phyloP scores from a whole-genome alignment of 2,888 invertebrate species.

The Psylliodes chrysocephalus region DNA sequence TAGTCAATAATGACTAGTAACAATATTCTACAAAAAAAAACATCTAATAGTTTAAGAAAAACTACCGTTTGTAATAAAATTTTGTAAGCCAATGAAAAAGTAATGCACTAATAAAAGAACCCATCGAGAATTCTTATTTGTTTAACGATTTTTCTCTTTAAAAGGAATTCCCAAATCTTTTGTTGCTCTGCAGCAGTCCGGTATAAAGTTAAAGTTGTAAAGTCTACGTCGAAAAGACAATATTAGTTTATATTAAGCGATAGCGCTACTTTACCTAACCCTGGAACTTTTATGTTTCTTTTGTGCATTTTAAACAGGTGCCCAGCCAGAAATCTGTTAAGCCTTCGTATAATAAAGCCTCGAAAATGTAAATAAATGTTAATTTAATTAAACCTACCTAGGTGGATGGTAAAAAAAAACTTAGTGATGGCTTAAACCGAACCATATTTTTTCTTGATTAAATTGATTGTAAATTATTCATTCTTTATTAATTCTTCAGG shows the following conservation, averaged over 20 bases:
- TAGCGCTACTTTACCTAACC: conserved; percentile 24
- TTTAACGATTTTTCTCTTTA: conserved; percentile 1
- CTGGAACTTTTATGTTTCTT: conserved; percentile 35
- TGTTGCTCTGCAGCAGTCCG: not conserved
- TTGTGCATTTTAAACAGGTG: conserved; percentile 41
- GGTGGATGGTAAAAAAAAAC: conserved; percentile 48
- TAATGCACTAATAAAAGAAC: not conserved
- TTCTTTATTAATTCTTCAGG: not conserved
- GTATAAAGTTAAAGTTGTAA: conserved; percentile 28
- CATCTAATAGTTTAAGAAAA: too few species aligned
- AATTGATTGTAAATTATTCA: conserved; percentile 5
- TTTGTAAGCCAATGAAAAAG: too few species aligned
- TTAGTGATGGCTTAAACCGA: conserved; percentile 25
- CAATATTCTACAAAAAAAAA: too few species aligned
- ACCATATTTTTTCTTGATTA: conserved; percentile 26
- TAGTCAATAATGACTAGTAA: too few species aligned
- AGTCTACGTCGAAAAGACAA: conserved; percentile 26
- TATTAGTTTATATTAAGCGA: conserved; percentile 32
- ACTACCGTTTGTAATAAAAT: too few species aligned
- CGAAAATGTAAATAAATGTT: conserved; percentile 50
- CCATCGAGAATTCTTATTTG: not conserved
- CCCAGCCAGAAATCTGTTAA: conserved; percentile 32
- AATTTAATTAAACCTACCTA: conserved; percentile 52
- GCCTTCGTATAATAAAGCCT: conserved; percentile 40
- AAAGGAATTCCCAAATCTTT: conserved; percentile 4